phyloP scores from a whole-genome alignment of 2,113 vertebrate species.

The Malurus melanocephalus region DNA sequence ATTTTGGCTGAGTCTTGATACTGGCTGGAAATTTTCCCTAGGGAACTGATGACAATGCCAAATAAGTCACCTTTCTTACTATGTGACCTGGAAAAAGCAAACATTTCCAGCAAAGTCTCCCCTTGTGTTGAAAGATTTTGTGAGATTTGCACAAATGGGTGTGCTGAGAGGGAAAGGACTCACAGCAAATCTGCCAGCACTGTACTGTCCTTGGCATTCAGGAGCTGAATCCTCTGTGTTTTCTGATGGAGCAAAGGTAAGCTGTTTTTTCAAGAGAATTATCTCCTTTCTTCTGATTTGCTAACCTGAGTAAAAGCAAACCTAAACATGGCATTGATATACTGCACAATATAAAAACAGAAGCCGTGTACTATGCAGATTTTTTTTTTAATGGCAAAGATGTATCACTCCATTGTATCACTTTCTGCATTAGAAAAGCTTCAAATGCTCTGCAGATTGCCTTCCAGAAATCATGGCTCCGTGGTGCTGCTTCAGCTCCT shows the following conservation, averaged over 20 bases:
- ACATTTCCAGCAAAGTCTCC: rapidly evolving
- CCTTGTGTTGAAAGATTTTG: background rate
- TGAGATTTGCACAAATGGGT: background rate
- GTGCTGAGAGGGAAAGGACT: background rate
- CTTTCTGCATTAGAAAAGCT: background rate
- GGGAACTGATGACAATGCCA: background rate
- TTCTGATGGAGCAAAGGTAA: background rate
- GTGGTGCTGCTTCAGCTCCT: background rate
- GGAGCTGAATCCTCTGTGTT: background rate
- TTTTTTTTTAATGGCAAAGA: background rate
- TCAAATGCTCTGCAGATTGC: background rate
- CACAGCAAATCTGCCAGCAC: background rate
- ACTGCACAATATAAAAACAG: background rate
- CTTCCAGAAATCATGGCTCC: background rate
- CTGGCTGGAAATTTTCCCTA: background rate
- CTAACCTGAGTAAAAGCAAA: background rate
- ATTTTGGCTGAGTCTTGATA: background rate
- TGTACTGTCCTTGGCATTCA: background rate
- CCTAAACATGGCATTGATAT: background rate
- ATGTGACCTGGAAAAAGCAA: background rate
- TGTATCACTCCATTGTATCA: background rate
- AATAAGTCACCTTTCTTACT: background rate
- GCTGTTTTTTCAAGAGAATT: background rate
- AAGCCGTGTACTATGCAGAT: background rate
- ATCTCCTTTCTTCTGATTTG: background rate